phyloP scores from a whole-genome alignment of 2,797 vertebrate species.

The Caiman crocodilus region DNA sequence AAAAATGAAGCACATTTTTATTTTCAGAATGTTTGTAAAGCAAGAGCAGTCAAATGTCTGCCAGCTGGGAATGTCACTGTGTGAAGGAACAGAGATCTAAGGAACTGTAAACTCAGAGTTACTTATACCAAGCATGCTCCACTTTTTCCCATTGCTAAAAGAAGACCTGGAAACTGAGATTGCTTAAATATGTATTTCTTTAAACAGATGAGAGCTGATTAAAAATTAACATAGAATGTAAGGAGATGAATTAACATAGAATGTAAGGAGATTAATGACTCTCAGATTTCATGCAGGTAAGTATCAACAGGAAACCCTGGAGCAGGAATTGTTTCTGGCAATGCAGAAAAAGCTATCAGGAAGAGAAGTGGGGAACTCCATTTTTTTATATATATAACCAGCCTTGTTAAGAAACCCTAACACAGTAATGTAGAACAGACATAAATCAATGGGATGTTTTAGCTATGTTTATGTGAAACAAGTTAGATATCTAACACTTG shows the following conservation, averaged over 20 bases:
- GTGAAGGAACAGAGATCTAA: constrained; percentile 10
- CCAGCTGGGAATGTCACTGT: constrained; percentile 52
- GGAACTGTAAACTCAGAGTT: constrained; percentile 29
- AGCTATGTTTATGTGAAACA: constrained; percentile 12
- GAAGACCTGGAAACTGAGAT: constrained; percentile 8
- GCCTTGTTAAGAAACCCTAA: constrained; percentile 12
- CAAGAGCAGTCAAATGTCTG: background rate
- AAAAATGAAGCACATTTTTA: background rate
- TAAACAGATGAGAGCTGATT: constrained; percentile 14
- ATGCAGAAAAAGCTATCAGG: constrained; percentile 1
- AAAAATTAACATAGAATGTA: background rate
- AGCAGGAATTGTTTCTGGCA: constrained; percentile 43
- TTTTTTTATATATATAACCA: constrained; percentile 42
- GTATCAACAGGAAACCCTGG: constrained; percentile 13
- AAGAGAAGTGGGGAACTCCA: constrained; percentile 16
- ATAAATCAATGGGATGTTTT: constrained; percentile 41
- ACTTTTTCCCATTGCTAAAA: constrained; percentile 29
- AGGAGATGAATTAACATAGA: constrained; percentile 9
- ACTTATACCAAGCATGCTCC: constrained; percentile 6
- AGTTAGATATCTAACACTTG: background rate
- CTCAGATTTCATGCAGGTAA: constrained; percentile 20
- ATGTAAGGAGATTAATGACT: constrained; percentile 11
- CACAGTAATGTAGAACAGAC: constrained; percentile 26
- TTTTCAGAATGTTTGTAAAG: constrained; percentile 35
- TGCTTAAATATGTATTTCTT: background rate